These are phyloP conservation scores for Equus przewalskii DNA, from an alignment of 2,113 vertebrate genomes.

Conservation along the genomic window DNA sequence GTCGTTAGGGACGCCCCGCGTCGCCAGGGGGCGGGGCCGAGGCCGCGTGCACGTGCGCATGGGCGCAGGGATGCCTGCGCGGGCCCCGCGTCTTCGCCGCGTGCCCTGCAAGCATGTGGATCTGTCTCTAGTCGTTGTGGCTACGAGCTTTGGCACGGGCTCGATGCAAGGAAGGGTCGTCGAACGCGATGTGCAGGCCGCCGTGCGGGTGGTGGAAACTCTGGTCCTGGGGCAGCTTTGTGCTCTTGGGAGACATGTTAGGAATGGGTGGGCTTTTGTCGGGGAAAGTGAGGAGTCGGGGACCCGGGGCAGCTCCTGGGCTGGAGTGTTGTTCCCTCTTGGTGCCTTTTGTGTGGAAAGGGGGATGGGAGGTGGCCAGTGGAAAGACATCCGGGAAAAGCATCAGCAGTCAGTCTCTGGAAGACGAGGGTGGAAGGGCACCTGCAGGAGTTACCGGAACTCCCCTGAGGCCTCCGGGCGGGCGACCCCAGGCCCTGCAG, in stretches of 20 bases:
- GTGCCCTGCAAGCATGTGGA: neutral
- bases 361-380: neutral
- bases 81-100: neutral
- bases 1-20: conserved; percentile 75
- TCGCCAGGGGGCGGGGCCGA: conserved; percentile 48
- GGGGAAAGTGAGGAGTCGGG: neutral
- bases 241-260: neutral
- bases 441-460: neutral
- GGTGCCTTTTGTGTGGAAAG: neutral
- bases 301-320: neutral
- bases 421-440: neutral
- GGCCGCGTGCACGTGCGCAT: too few relatives aligned
- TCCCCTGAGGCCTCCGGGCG: neutral
- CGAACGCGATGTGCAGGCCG: too few relatives aligned
- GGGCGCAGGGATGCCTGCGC: too few relatives aligned
- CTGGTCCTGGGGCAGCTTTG: neutral
- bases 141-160: neutral
- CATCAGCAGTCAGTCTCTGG: neutral
- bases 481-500: neutral
- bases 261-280: neutral
- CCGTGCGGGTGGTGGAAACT: neutral
- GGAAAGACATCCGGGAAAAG: neutral
- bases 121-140: too few relatives aligned
- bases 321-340: neutral
- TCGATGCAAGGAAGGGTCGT: neutral